Evolutionary conservation across 2,888 invertebrate species (phyloP).

Genomic region (Agriopis leucophaearia): DNA sequence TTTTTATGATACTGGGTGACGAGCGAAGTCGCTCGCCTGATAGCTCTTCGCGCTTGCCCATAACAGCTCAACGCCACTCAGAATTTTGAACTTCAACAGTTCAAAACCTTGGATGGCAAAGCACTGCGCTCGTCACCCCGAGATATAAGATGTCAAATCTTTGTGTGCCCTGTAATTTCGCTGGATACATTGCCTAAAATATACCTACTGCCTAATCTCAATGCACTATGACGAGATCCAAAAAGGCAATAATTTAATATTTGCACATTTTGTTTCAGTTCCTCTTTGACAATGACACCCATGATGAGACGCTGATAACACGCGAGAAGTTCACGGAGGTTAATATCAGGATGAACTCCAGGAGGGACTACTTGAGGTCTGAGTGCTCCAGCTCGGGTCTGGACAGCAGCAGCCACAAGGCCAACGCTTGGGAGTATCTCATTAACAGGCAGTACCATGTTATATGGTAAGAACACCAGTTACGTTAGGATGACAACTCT

Average conservation of each 20-base stretch:
- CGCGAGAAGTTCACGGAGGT: slow-evolving; percentile 86
- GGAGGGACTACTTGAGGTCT: slow-evolving; percentile 86
- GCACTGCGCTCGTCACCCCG: no score
- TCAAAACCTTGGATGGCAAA: no score
- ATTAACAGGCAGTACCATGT: slow-evolving; percentile 92
- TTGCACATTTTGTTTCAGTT: slow-evolving; percentile 73
- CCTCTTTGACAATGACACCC: slow-evolving; percentile 78
- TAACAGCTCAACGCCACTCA: no score
- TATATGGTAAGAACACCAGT: slow-evolving; percentile 87
- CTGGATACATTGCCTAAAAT: no score
- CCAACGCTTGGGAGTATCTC: slow-evolving; percentile 95
- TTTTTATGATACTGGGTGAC: no score
- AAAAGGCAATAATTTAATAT: neutral
- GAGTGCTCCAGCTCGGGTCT: slow-evolving; percentile 88
- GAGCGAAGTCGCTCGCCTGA: no score
- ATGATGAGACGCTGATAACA: slow-evolving; percentile 72
- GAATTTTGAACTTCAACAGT: no score
- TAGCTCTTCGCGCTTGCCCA: no score
- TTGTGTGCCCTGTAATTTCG: no score
- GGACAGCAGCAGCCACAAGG: slow-evolving; percentile 88
- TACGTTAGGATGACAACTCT: no score
- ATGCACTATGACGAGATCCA: neutral
- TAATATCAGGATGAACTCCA: slow-evolving; percentile 85
- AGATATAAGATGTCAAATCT: no score
- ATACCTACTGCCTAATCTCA: neutral